Evolutionary conservation across 2,797 vertebrate species (phyloP), one percentile per base, ranked within the genome.

Genomic region (Chaetophractus vellerosus): DNA sequence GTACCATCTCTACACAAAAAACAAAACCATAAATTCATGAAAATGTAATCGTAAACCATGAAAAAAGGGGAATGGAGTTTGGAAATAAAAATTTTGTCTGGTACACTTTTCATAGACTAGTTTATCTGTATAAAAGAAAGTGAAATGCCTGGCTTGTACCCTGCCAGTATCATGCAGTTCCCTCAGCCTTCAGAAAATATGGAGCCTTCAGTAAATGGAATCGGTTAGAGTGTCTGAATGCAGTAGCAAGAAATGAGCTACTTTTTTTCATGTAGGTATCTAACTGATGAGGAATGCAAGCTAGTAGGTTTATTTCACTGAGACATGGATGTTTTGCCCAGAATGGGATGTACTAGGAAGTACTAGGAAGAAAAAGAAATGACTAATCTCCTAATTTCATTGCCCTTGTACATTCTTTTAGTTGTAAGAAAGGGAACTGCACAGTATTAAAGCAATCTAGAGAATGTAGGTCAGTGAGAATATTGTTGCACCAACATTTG

Each of bases 381-480:
- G 87, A 90, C 85, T 95, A 91, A 97, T 97, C 75, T 96, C 92
- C 76, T 26, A 72, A 88, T 68, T 93, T 96, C 21, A 74, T 95
- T 95, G 86, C 15, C 79, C 4, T 28, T 64, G 59, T 94, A 78
- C 26, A 41, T 95, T 96, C 88, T 97, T 96, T 90, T 18, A 94
- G 69, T 76, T 90, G 57, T 95, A 96, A 96, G 61, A 97, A 91
- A 4, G 93, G 50, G 95, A 95, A 91, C 38, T 90, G 21, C n/a
- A 92, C 24, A 92, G 45, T 94, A 97, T 95, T 96, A 95, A 97
- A 97, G 75, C 76, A 93, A 85, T 90, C 96, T 93, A 31, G 93
- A 91, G 52, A 96, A 97, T 96, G 63, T 98, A 98, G 95, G 96
- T 97, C 96, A 96, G 85, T 66, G 76, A 68, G 52, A 97, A 98